Percentiles rank a stretch among this genome's conserved stretches.
These are phyloP conservation scores for Pseudopodoces humilis DNA, from an alignment of 2,113 vertebrate species.

Conservation along the genomic window DNA sequence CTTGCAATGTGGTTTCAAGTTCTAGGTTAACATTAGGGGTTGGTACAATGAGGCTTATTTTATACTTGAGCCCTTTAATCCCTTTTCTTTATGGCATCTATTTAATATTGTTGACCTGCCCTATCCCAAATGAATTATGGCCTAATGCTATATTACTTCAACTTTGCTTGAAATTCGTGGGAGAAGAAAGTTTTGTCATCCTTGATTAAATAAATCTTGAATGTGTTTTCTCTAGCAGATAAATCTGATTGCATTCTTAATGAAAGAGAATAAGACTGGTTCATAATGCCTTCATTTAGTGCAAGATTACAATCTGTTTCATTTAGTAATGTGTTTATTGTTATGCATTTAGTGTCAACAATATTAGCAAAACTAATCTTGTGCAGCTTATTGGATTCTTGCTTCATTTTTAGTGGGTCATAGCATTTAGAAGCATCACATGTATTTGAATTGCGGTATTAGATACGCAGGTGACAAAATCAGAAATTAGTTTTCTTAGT, in stretches of 20 bases:
- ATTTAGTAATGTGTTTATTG: slow-evolving; percentile 42
- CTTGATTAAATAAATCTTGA: slow-evolving; percentile 29
- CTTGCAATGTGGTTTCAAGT: neutral
- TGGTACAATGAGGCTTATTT: neutral
- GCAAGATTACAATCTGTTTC: slow-evolving; percentile 27
- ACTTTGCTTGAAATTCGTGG: neutral
- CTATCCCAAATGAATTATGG: neutral
- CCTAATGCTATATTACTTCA: slow-evolving; percentile 2
- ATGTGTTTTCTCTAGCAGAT: slow-evolving; percentile 28
- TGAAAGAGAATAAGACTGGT: neutral
- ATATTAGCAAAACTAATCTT: slow-evolving; percentile 30
- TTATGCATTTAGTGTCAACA: neutral
- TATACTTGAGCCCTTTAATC: slow-evolving; percentile 17
- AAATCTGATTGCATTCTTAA: slow-evolving; percentile 32
- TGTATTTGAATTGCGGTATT: neutral
- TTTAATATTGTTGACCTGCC: slow-evolving; percentile 40
- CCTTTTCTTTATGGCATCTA: slow-evolving; percentile 2
- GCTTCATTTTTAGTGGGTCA: neutral
- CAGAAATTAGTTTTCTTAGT: neutral
- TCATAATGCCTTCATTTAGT: slow-evolving; percentile 4
- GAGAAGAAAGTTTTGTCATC: neutral
- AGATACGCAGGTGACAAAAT: neutral
- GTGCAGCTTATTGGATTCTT: neutral
- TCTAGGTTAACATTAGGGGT: neutral
- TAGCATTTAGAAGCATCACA: neutral